Base-by-base conservation (phyloP, 2,113 vertebrate species). In the Hippocampus zosterae region DNA sequence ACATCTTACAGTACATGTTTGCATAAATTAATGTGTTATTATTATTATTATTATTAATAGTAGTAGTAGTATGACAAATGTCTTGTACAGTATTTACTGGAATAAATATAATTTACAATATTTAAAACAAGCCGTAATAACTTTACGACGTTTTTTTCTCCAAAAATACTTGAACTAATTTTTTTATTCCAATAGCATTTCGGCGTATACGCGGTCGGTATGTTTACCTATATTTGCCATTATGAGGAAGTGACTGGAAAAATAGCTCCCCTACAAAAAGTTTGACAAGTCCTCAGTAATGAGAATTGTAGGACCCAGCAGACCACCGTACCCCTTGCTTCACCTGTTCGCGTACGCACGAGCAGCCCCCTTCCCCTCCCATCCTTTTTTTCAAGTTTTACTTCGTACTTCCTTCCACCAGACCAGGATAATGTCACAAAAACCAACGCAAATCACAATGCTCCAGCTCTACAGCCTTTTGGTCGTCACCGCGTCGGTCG, bases 241-340 rank as follows among this genome's bases (percentile, higher is more conserved):
- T 56, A 25, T 1, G 5, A 57, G 25, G 23, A 8, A 13, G 10
- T 21, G 12, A 1, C n/a, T n/a, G n/a, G 9, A 25, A 13, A 29
- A 59, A 13, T 57, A 1, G 15, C 23, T 25, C 23, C 10, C 23
- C 5, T 57, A 23, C 55, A 27, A 27, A 59, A 29, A 29, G 11
- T 29, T 15, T 15, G 25, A 16, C 57, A 57, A 72, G 74, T 84
- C 79, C 69, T 75, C 82, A 90, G 15, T 16, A 16, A 18, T 80
- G 87, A 81, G 86, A 76, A 77, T 76, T 81, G 83, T 91, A 93
- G 90, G 91, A 91, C 88, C 90, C 89, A 85, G 90, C 86, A 88
- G 86, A 78, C 57, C 77, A 76, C 85, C 55, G 78, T 65, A 71
- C 73, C 78, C 79, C 62, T 70, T 76, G 76, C 89, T 90, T 91